Base-by-base conservation (phyloP, 1,140 invertebrate genomes). In the Hydropsyche tenuis region DNA sequence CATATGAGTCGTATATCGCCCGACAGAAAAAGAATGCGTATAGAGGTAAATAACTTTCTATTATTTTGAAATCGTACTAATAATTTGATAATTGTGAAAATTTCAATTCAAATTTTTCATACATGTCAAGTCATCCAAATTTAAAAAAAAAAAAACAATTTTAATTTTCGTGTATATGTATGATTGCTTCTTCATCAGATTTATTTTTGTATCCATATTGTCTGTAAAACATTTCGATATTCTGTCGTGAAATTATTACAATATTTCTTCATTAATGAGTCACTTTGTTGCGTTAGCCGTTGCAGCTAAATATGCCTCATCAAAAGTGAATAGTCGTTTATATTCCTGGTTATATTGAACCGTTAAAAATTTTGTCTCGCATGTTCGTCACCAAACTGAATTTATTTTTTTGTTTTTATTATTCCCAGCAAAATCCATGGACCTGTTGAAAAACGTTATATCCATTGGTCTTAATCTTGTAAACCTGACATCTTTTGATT, bases 11-110 rank as follows among this genome's bases (percentile, higher is more conserved):
- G 82, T 69, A 83, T 81, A 63, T 85, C 85, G 72, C 84, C 85
- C 71, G 85, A 86, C 63, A 80, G 85, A 30, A 86, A 86, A 78
- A 79, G 85, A 75, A 85, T 86, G 81, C 84, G 85, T 76, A 81
- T 86, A 77, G 85, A 86, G 82, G 85, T 86, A 77, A 80, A 12
- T 43, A 63, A 22, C 43, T 48, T 45, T 11, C 11, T 18, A 14
- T 18, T 56, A 5, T 37, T 46, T n/a, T n/a, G n/a, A n/a, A n/a
- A 22, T 42, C 37, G 11, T 48, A 66, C n/a, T 42, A 66, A 16
- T 48, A 42, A 18, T 65, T 6, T 65, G 16, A 12, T 62, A 22
- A 23, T 62, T 62, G 56, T 27, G 11, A 12, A 12, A 27, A n/a
- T n/a, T n/a, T n/a, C n/a, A n/a, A n/a, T n/a, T n/a, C n/a, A n/a